These are phyloP conservation scores for Pipistrellus pipistrellus DNA, from an alignment of 2,797 vertebrate species.

Conservation along the genomic window DNA sequence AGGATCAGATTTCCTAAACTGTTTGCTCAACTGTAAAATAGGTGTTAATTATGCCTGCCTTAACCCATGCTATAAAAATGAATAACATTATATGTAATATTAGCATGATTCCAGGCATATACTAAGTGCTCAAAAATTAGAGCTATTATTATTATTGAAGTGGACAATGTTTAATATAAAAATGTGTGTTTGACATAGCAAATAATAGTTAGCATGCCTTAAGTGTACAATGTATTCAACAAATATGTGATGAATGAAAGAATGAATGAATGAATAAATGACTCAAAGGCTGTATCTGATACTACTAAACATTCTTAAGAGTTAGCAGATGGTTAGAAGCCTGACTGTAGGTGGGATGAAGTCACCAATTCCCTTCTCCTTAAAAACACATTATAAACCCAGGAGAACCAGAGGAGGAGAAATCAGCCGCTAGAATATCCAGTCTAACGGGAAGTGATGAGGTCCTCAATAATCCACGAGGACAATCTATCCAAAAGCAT, in stretches of 20 bases:
- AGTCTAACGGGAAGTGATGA: neutral
- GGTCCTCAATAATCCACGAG: neutral
- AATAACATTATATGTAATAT: neutral
- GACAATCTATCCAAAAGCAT: neutral
- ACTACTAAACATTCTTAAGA: neutral
- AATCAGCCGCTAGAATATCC: neutral
- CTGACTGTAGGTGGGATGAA: neutral
- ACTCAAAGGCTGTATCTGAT: neutral
- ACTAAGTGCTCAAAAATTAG: conserved; percentile 31
- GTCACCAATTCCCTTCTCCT: neutral
- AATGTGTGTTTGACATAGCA: conserved; percentile 25
- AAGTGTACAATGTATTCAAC: neutral
- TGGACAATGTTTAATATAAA: neutral
- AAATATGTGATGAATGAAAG: conserved; percentile 35
- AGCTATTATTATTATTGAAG: neutral
- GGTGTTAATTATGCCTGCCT: neutral
- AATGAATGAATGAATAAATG: neutral
- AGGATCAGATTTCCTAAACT: conserved; percentile 27
- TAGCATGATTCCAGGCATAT: conserved; percentile 37
- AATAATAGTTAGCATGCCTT: conserved; percentile 35
- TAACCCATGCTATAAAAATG: neutral
- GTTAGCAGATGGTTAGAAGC: neutral
- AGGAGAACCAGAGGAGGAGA: neutral
- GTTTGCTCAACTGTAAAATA: conserved; percentile 23
- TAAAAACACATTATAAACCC: neutral